Percentiles rank a stretch among this genome's conserved stretches.
Evolutionary conservation across 2,888 invertebrate genomes (phyloP).

Genomic region (Stenoptilia bipunctidactyla): DNA sequence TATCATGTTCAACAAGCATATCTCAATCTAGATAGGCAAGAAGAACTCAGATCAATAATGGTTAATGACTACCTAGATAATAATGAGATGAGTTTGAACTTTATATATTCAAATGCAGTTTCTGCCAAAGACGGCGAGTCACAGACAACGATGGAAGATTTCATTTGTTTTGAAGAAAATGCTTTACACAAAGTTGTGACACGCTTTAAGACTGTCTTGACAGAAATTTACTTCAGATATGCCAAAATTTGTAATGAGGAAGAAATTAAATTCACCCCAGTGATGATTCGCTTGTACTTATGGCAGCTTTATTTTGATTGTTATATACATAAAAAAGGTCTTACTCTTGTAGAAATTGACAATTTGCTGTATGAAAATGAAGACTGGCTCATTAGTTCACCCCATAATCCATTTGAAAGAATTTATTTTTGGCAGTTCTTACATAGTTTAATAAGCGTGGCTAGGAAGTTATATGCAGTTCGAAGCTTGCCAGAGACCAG

Average conservation of each 20-base stretch:
- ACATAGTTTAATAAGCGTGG: constrained; percentile 64
- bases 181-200: constrained; percentile 53
- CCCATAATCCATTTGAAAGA: constrained; percentile 70
- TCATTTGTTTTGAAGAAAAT: constrained; percentile 60
- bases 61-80: constrained; percentile 37
- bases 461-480: constrained; percentile 55
- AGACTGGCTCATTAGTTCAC: constrained; percentile 46
- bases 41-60: constrained; percentile 29
- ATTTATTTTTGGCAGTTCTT: constrained; percentile 75
- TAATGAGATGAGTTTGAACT: constrained; percentile 25
- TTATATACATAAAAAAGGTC: constrained; percentile 51
- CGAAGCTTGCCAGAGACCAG: constrained; percentile 33
- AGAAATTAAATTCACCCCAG: constrained; percentile 40
- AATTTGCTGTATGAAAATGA: constrained; percentile 53
- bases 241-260: constrained; percentile 52
- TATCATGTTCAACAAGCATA: constrained; percentile 54
- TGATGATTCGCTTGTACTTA: constrained; percentile 65
- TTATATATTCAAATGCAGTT: constrained; percentile 3
- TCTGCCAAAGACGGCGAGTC: neutral
- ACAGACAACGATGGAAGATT: too few species aligned
- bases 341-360: constrained; percentile 67
- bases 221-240: constrained; percentile 63
- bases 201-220: constrained; percentile 55
- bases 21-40: constrained; percentile 38
- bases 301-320: constrained; percentile 75